Base-by-base conservation (phyloP, 2,113 vertebrate species). In the Cyanoderma ruficeps region DNA sequence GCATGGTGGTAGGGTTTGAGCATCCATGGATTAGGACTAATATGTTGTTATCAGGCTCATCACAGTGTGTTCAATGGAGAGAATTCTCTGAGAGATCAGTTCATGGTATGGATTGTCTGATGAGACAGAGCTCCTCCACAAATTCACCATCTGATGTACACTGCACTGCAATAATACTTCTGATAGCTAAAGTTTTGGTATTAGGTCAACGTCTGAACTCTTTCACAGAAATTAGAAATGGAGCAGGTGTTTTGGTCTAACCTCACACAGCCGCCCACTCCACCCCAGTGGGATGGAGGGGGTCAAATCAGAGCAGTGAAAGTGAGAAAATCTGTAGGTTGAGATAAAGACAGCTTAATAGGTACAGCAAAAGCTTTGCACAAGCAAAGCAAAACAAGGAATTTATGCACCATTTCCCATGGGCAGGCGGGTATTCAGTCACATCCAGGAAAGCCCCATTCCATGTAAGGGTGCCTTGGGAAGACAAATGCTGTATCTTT, bases 381-480 rank as follows among this genome's bases (percentile, higher is more conserved):
- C 27, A 55, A 55, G 22, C 17, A 49, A 49, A 67, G 41, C 30
- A 74, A 42, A 74, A 27, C 10, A 21, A 61, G 19, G 16, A 61
- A 75, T 37, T 68, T 0, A 37, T 68, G 80, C 27, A 30, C 18
- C 8, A 7, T 9, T 37, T 68, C 22, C 31, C 35, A 61, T 2
- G 13, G n/a, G 22, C 30, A 74, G 13, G 25, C 17, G 53, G 47
- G 53, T 61, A 18, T 42, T 37, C 60, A 86, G 53, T 27, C 35
- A 28, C 4, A 1, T 7, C 23, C 76, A 68, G 76, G 25, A 49
- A 61, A 81, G 13, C 4, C 55, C 18, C 16, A 49, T 56, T 15
- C 10, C 1, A 0, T 35, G n/a, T 37, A 4, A 39, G 19, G 3
- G 11, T 37, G 68, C 14, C 20, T 46, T 21, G 18, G n/a, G 31